Conservation (phyloP, 2,888 invertebrate species). For the Drosophila kambysellisi region DNA sequence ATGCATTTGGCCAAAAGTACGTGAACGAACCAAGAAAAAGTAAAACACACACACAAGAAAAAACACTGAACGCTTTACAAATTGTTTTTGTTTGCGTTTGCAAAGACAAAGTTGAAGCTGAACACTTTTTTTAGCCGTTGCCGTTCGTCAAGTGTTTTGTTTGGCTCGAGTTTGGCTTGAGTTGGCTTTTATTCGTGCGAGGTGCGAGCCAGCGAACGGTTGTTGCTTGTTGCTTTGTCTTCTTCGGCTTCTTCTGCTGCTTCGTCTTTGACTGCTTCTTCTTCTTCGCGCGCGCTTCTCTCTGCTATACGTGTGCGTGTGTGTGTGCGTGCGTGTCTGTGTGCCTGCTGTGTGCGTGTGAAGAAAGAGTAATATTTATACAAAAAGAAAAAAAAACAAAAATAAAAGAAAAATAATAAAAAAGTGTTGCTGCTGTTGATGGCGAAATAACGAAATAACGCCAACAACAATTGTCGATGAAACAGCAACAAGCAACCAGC, state of each 20-base stretch:
- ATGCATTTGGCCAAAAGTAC: slow-evolving; percentile 70
- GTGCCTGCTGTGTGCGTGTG: slow-evolving; percentile 61
- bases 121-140: not conserved
- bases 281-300: slow-evolving; percentile 50
- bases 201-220: slow-evolving; percentile 77
- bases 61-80: slow-evolving; percentile 2
- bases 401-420: slow-evolving; percentile 26
- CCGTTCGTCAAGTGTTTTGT: slow-evolving; percentile 73
- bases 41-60: not conserved
- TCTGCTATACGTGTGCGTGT: slow-evolving; percentile 12
- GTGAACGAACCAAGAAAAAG: slow-evolving; percentile 14
- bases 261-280: slow-evolving; percentile 43
- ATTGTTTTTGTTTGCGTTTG: slow-evolving; percentile 34
- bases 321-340: slow-evolving; percentile 20
- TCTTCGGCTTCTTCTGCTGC: slow-evolving; percentile 37
- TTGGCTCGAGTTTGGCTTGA: slow-evolving; percentile 33
- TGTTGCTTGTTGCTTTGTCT: slow-evolving; percentile 76
- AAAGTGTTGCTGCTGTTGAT: slow-evolving; percentile 42
- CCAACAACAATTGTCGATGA: slow-evolving; percentile 68
- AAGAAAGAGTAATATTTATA: slow-evolving; percentile 77
- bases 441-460: slow-evolving; percentile 63
- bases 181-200: slow-evolving; percentile 73
- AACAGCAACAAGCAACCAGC: slow-evolving; percentile 37
- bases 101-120: slow-evolving; percentile 30
- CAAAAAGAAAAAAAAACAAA: slow-evolving; percentile 27